phyloP scores from a whole-genome alignment of 2,888 invertebrate species.

The Xanthia togata region DNA sequence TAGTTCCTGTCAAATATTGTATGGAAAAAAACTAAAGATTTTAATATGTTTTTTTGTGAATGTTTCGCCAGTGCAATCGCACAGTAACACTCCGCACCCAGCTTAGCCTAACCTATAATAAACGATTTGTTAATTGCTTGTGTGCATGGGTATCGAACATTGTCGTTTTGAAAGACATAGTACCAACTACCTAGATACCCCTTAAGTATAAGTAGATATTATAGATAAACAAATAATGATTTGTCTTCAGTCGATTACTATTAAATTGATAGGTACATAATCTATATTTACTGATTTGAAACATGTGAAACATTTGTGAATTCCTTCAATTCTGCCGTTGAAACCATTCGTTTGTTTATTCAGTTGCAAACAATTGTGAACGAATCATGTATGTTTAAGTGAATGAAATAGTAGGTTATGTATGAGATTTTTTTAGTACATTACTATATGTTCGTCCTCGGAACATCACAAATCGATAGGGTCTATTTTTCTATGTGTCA shows the following conservation, averaged over 20 bases:
- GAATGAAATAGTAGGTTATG: neutral
- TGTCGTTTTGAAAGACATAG: neutral
- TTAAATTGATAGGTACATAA: slow-evolving; percentile 17
- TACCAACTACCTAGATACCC: neutral
- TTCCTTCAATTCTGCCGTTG: slow-evolving; percentile 55
- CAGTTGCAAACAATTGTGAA: slow-evolving; percentile 18
- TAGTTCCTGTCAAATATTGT: no score
- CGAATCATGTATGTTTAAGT: slow-evolving; percentile 20
- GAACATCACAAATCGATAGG: neutral
- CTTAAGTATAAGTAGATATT: slow-evolving; percentile 20
- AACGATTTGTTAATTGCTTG: slow-evolving; percentile 8
- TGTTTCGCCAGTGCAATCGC: no score
- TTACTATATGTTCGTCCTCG: neutral
- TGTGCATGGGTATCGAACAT: neutral
- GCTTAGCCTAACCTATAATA: slow-evolving; percentile 14
- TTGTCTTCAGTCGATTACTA: slow-evolving; percentile 19
- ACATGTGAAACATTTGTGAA: slow-evolving; percentile 38
- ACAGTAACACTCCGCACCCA: no score
- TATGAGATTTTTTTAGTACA: slow-evolving; percentile 2
- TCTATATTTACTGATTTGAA: slow-evolving; percentile 28
- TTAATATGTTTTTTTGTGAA: no score
- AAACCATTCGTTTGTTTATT: slow-evolving; percentile 22
- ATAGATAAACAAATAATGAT: slow-evolving; percentile 4
- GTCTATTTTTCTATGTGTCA: neutral
- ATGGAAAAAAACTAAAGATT: no score